Percentiles rank a stretch among this genome's conserved stretches.
phyloP scores from a whole-genome alignment of 2,797 vertebrate species.

The Alcedo atthis region DNA sequence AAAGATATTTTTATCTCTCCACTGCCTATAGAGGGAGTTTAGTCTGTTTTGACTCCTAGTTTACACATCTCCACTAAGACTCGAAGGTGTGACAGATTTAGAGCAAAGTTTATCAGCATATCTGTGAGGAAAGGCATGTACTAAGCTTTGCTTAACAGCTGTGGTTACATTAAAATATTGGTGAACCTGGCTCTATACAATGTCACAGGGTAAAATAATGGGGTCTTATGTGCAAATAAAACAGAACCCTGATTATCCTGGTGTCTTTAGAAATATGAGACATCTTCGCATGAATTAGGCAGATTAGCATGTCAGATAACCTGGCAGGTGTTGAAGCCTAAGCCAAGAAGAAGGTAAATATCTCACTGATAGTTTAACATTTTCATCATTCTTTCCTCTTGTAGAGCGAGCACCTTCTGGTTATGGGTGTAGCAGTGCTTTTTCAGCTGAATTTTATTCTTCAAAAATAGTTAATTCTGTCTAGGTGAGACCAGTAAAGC shows the following conservation, averaged over 20 bases:
- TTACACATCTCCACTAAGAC: neutral
- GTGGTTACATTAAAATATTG: neutral
- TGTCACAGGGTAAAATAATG: neutral
- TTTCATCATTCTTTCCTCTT: neutral
- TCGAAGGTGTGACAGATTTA: neutral
- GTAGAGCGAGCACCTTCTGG: neutral
- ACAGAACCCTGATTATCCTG: neutral
- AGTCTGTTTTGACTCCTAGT: neutral
- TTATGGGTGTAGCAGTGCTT: neutral
- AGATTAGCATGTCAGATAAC: neutral
- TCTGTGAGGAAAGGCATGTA: neutral
- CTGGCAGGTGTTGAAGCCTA: neutral
- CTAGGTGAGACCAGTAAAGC: neutral
- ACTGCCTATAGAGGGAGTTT: neutral
- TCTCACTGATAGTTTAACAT: neutral
- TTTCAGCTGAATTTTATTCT: neutral
- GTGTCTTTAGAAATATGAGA: neutral
- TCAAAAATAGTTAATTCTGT: neutral
- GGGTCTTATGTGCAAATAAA: neutral
- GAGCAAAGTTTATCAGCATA: neutral
- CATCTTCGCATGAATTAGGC: neutral
- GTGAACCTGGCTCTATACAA: neutral
- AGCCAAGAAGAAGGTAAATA: neutral
- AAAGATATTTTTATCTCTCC: neutral
- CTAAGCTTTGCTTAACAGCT: neutral